These are phyloP conservation scores for Lottia scabra DNA, from an alignment of 2,888 invertebrate genomes.

Conservation along the genomic window DNA sequence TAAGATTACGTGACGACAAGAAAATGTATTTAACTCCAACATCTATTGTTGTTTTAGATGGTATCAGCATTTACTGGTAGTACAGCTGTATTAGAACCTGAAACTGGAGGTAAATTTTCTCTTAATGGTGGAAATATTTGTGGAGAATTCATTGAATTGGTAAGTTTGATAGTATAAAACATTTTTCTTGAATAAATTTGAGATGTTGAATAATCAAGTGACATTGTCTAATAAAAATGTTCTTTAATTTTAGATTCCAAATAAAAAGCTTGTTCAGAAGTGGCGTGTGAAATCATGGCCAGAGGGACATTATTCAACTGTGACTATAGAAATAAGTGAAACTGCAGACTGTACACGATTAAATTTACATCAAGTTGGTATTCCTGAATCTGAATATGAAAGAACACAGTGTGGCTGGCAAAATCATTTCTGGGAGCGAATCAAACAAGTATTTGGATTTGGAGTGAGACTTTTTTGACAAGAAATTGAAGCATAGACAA, in stretches of 20 bases:
- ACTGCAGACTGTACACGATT: slow-evolving; percentile 91
- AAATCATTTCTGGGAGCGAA: slow-evolving; percentile 90
- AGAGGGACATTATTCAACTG: slow-evolving; percentile 88
- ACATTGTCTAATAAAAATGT: too few species aligned
- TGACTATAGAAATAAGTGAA: slow-evolving; percentile 86
- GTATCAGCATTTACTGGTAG: slow-evolving; percentile 87
- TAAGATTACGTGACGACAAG: too few species aligned
- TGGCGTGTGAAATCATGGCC: slow-evolving; percentile 99
- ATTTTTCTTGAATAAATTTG: neutral
- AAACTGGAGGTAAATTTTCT: slow-evolving; percentile 88
- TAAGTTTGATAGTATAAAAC: slow-evolving; percentile 56
- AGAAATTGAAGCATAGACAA: too few species aligned
- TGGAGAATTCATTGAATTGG: slow-evolving; percentile 88
- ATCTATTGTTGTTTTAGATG: slow-evolving; percentile 74
- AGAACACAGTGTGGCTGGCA: slow-evolving; percentile 88
- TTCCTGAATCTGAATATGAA: slow-evolving; percentile 82
- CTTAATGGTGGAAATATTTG: slow-evolving; percentile 92
- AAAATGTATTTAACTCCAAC: too few species aligned
- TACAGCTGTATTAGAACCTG: slow-evolving; percentile 82
- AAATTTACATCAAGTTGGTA: slow-evolving; percentile 83
- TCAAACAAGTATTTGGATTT: slow-evolving; percentile 92
- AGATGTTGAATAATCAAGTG: too few species aligned
- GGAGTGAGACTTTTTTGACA: slow-evolving; percentile 73
- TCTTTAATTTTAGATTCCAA: slow-evolving; percentile 74
- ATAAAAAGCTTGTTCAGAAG: slow-evolving; percentile 85